Percentiles rank a stretch among this genome's conserved stretches.
phyloP scores from a whole-genome alignment of 2,888 invertebrate species.

The Netelia virgata region DNA sequence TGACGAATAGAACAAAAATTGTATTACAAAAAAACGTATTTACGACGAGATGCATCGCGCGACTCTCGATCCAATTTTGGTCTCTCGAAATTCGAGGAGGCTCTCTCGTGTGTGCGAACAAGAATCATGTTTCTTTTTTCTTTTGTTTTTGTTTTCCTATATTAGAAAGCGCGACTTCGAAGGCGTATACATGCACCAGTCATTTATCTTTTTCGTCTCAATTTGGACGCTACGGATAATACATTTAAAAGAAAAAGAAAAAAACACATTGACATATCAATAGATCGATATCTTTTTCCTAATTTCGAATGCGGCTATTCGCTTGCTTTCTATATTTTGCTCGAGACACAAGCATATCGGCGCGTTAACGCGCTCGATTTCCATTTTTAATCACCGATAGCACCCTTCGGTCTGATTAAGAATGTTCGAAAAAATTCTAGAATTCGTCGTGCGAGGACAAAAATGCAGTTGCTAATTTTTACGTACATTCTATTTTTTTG shows the following conservation, averaged over 20 bases:
- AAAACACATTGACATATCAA: background rate
- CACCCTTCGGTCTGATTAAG: constrained; percentile 45
- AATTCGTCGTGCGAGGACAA: constrained; percentile 6
- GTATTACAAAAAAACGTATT: background rate
- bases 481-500: constrained; percentile 7
- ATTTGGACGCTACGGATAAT: constrained; percentile 20
- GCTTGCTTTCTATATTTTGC: no score
- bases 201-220: background rate
- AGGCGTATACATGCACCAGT: constrained; percentile 26
- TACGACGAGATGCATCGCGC: background rate
- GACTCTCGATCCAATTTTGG: constrained; percentile 51
- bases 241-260: constrained; percentile 20
- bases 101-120: constrained; percentile 48
- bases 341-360: no score
- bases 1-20: constrained; percentile 2
- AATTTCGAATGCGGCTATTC: no score
- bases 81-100: constrained; percentile 56
- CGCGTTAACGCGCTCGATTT: background rate
- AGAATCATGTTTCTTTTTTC: constrained; percentile 25
- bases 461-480: constrained; percentile 27
- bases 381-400: constrained; percentile 11
- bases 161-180: constrained; percentile 49
- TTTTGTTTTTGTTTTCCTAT: constrained; percentile 19
- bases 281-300: constrained; percentile 22
- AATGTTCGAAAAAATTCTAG: constrained; percentile 35